These are phyloP conservation scores for Typhlomys cinereus DNA, from an alignment of 2,113 vertebrate genomes.

Conservation along the genomic window DNA sequence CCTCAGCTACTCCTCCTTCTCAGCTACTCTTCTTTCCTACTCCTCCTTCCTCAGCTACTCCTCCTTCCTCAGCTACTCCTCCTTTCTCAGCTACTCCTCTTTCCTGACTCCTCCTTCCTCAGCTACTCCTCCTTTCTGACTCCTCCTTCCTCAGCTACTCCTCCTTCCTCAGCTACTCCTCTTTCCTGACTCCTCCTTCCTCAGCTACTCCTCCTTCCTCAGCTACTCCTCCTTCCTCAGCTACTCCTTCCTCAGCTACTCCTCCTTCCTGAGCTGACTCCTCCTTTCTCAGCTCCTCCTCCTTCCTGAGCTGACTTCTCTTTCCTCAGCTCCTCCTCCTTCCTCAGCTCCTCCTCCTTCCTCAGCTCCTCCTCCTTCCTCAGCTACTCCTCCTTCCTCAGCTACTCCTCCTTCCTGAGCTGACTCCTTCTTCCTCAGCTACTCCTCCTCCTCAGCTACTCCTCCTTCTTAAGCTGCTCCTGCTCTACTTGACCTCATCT, in stretches of 20 bases:
- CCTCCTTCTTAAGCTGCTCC: too few species aligned
- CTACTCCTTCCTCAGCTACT: not conserved
- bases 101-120: too few species aligned
- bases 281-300: too few species aligned
- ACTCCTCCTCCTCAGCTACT: too few species aligned
- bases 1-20: not conserved
- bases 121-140: not conserved
- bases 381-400: not conserved
- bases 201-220: not conserved
- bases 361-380: not conserved
- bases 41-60: not conserved
- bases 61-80: not conserved
- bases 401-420: not conserved
- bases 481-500: constrained; percentile 2
- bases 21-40: too few species aligned
- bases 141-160: not conserved
- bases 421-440: too few species aligned
- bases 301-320: not conserved
- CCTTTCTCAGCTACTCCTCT: too few species aligned
- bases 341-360: not conserved
- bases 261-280: not conserved
- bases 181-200: too few species aligned
- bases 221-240: not conserved
- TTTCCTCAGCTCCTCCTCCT: too few species aligned
- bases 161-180: too few species aligned